A percentile compares a stretch with the other conserved stretches of the same genome.
Conservation (phyloP, 2,888 invertebrate species). For the Horisme vitalbata region DNA sequence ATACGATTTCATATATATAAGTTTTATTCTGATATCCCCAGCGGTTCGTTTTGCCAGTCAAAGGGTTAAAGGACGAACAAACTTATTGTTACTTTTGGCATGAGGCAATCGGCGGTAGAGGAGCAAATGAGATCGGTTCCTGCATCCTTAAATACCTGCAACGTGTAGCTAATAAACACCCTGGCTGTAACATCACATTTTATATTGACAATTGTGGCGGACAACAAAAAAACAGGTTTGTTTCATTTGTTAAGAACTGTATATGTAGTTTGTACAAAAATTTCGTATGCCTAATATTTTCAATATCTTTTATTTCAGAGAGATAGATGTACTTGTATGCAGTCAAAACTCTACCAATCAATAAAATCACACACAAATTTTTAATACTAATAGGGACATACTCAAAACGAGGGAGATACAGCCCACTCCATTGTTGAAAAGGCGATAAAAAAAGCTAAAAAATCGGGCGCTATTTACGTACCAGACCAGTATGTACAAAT, state of each 20-base stretch:
- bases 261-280: background rate
- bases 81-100: constrained; percentile 31
- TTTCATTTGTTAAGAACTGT: constrained; percentile 2
- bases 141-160: constrained; percentile 11
- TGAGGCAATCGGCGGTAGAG: constrained; percentile 16
- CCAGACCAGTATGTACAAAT: background rate
- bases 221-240: constrained; percentile 17
- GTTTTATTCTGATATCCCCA: too few species aligned
- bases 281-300: constrained; percentile 9
- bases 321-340: constrained; percentile 31
- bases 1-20: too few species aligned
- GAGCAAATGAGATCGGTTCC: constrained; percentile 16
- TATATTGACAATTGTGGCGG: constrained; percentile 14
- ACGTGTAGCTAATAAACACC: constrained; percentile 8
- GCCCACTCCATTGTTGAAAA: constrained; percentile 1
- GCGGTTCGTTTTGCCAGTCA: background rate
- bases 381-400: constrained; percentile 24
- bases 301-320: constrained; percentile 8
- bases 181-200: constrained; percentile 7
- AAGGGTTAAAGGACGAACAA: background rate
- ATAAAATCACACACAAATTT: constrained; percentile 21
- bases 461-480: constrained; percentile 3
- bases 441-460: constrained; percentile 4
- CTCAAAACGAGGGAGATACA: constrained; percentile 4
- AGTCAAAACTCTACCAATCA: constrained; percentile 23